Evolutionary conservation across 2,113 vertebrate species (phyloP).

Genomic region (Chloropsis hardwickii): DNA sequence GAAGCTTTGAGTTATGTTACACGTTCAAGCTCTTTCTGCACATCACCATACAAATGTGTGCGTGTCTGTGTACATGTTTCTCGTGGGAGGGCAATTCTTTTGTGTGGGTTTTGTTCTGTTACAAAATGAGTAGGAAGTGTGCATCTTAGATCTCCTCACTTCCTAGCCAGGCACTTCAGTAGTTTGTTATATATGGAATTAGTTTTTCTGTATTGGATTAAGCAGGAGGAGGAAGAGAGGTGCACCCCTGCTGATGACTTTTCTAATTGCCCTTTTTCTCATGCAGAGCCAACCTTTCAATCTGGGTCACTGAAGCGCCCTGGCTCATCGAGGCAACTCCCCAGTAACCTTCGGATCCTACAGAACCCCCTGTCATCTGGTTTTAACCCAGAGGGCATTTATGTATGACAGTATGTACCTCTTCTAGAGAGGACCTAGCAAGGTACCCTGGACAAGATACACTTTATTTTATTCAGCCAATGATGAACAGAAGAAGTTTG

Average conservation of each 20-base stretch:
- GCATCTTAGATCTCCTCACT: background rate
- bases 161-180: background rate
- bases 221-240: background rate
- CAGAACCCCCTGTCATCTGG: slow-evolving; percentile 87
- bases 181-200: background rate
- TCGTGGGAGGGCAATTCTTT: background rate
- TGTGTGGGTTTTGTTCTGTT: fast-evolving
- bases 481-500: slow-evolving; percentile 35
- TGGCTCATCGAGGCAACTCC: slow-evolving; percentile 78
- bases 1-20: background rate
- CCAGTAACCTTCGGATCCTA: slow-evolving; percentile 88
- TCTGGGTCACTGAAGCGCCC: slow-evolving; percentile 90
- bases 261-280: background rate
- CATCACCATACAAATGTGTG: fast-evolving
- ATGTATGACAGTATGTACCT: slow-evolving; percentile 82
- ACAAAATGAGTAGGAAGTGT: background rate
- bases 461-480: slow-evolving; percentile 52
- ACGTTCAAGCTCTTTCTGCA: background rate
- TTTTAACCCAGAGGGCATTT: slow-evolving; percentile 97
- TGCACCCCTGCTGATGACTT: background rate
- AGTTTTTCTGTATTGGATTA: background rate
- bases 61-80: background rate
- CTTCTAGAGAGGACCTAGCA: slow-evolving; percentile 37
- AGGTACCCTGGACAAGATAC: slow-evolving; percentile 44
- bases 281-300: slow-evolving; percentile 78